Percentiles rank a stretch among this genome's conserved stretches.
Conservation (phyloP, 1,140 invertebrate species). For the Chrysopa pallens region DNA sequence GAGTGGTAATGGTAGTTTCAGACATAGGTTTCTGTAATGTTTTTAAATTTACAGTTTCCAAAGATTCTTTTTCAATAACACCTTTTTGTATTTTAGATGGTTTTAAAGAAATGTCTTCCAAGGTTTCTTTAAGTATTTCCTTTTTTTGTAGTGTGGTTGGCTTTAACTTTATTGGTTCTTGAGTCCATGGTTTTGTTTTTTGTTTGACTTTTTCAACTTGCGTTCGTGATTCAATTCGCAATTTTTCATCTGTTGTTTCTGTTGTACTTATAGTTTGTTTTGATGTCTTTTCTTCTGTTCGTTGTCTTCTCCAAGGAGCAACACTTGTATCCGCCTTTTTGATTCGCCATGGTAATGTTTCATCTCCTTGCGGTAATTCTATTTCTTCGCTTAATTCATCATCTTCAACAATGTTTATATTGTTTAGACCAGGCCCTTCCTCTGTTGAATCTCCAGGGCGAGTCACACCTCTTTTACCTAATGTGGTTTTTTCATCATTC, state of each 20-base stretch:
- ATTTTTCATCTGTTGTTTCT: neutral
- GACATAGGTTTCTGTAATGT: slow-evolving; percentile 16
- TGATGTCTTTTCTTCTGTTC: slow-evolving; percentile 1
- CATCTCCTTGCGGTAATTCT: slow-evolving; percentile 27
- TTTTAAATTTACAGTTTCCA: slow-evolving; percentile 25
- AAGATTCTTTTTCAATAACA: slow-evolving; percentile 15
- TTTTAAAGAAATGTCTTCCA: slow-evolving; percentile 27
- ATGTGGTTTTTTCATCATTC: slow-evolving; percentile 1
- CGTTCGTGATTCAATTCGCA: neutral
- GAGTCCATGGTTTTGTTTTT: slow-evolving; percentile 21
- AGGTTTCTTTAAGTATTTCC: slow-evolving; percentile 20
- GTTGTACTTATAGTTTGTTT: slow-evolving; percentile 6
- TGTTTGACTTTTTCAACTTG: slow-evolving; percentile 7
- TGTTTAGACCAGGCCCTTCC: slow-evolving; percentile 2
- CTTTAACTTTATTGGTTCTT: slow-evolving; percentile 22
- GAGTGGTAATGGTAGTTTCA: slow-evolving; percentile 10
- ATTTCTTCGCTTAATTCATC: slow-evolving; percentile 19
- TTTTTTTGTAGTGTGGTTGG: slow-evolving; percentile 19
- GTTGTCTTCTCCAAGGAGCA: slow-evolving; percentile 3
- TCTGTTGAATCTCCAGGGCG: neutral
- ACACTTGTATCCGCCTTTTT: slow-evolving; percentile 2
- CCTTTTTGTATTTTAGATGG: slow-evolving; percentile 24
- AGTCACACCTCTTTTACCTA: slow-evolving; percentile 3
- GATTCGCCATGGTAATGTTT: slow-evolving; percentile 29
- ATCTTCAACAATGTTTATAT: slow-evolving; percentile 3